phyloP scores from a whole-genome alignment of 2,113 vertebrate genomes.

The Macaca mulatta region DNA sequence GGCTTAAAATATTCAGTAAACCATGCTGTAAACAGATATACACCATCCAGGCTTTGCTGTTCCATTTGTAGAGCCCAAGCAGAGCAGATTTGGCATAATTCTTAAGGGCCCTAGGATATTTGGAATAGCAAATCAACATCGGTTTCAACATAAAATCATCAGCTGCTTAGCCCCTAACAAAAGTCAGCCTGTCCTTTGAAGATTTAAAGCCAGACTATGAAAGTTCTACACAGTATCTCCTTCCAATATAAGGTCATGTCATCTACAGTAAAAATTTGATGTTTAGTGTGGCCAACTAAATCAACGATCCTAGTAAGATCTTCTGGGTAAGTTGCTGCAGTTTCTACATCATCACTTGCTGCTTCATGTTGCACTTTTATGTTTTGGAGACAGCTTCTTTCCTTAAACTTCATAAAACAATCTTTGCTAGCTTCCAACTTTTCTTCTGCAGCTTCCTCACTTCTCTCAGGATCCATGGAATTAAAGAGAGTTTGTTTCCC shows the following conservation, averaged over 20 bases:
- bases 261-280: background rate
- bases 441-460: too few relatives aligned
- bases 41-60: background rate
- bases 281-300: background rate
- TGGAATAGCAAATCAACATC: background rate
- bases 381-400: too few relatives aligned
- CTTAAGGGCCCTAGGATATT: background rate
- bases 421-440: too few relatives aligned
- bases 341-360: too few relatives aligned
- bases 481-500: background rate
- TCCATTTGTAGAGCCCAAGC: background rate
- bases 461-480: background rate
- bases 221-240: background rate
- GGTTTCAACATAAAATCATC: background rate
- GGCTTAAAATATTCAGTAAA: background rate
- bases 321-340: too few relatives aligned
- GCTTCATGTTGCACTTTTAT: too few relatives aligned
- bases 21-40: background rate
- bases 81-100: background rate
- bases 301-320: background rate
- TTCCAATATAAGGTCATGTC: background rate
- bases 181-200: background rate
- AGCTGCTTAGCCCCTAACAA: background rate
- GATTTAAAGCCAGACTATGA: background rate
- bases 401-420: too few relatives aligned